These are phyloP conservation scores for Eptatretus atami DNA, from an alignment of 2,797 vertebrate genomes.

Conservation along the genomic window DNA sequence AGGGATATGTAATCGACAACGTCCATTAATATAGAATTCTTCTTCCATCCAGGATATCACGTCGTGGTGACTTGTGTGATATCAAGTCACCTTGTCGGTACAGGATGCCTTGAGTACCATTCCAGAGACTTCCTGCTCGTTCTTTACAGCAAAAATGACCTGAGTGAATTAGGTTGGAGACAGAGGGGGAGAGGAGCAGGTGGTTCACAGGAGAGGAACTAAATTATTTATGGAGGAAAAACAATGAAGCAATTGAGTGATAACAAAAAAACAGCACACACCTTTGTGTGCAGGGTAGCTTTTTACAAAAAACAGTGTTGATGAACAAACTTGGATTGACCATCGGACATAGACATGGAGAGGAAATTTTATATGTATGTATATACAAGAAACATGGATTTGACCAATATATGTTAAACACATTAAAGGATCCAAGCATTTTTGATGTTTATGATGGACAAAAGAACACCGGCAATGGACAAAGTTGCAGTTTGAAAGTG, in stretches of 20 bases:
- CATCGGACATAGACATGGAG: too few relatives aligned
- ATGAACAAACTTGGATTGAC: neutral
- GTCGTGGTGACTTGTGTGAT: too few relatives aligned
- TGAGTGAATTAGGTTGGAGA: constrained; percentile 12
- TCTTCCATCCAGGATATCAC: too few relatives aligned
- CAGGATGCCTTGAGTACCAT: constrained; percentile 59
- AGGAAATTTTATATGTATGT: too few relatives aligned
- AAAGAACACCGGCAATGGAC: too few relatives aligned
- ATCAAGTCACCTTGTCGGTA: constrained; percentile 37
- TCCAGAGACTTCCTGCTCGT: constrained; percentile 41
- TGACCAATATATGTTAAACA: too few relatives aligned
- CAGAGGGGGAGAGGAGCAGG: neutral
- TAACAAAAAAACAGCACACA: constrained; percentile 3
- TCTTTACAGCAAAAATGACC: constrained; percentile 75
- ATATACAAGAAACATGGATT: too few relatives aligned
- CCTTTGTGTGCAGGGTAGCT: neutral
- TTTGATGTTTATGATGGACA: too few relatives aligned
- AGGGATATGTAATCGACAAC: too few relatives aligned
- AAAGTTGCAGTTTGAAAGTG: too few relatives aligned
- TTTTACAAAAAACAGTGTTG: neutral
- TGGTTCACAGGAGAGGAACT: constrained; percentile 1
- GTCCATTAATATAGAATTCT: too few relatives aligned
- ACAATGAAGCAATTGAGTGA: constrained; percentile 1
- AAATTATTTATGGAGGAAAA: neutral
- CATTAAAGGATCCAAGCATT: too few relatives aligned